Evolutionary conservation across 2,113 vertebrate genomes (phyloP), one percentile per base, ranked within the genome.

Genomic region (Anoplopoma fimbria): DNA sequence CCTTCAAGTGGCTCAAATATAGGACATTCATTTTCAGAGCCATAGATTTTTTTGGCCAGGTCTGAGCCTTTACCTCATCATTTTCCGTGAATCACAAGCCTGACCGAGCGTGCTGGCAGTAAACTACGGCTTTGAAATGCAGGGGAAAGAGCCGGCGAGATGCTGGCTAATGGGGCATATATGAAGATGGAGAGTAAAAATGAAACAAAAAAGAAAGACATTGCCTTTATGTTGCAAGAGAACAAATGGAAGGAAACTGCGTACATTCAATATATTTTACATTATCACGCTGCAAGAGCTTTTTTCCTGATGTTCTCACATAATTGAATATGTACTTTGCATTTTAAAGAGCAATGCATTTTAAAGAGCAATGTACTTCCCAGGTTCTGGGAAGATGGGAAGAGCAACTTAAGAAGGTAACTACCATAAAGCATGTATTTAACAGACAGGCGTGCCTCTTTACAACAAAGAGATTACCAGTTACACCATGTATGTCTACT

Each of bases 21-120:
- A 57, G 60, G 69, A 69, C 77, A 67, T 76, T 77, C 33, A 75
- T 86, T 84, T 81, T 78, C 76, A 80, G 45, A 78, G 86, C 51
- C 83, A 74, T 82, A 86, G 81, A 79, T 88, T 78, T 82, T 82
- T 78, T 72, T 19, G 70, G 51, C 64, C 38, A 4, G 58, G 86
- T 29, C 57, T 64, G 40, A 81, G 67, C 49, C 57, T 77, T 53
- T 33, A 25, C 70, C 80, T 88, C 83, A 78, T 84, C 64, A 85
- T 79, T 76, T 68, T 74, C 76, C 62, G 76, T 51, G 79, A 85
- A 81, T 88, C 90, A 91, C 79, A 73, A 51, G 75, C 67, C 79
- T 34, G 85, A 79, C 42, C 53, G 49, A 77, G 83, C 76, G 29
- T 51, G 72, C 63, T 53, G 61, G 84, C 82, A 77, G 82, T 85